Evolutionary conservation across 2,888 invertebrate genomes (phyloP), one percentile per base, ranked within the genome.

Genomic region (Brachycybe producta): DNA sequence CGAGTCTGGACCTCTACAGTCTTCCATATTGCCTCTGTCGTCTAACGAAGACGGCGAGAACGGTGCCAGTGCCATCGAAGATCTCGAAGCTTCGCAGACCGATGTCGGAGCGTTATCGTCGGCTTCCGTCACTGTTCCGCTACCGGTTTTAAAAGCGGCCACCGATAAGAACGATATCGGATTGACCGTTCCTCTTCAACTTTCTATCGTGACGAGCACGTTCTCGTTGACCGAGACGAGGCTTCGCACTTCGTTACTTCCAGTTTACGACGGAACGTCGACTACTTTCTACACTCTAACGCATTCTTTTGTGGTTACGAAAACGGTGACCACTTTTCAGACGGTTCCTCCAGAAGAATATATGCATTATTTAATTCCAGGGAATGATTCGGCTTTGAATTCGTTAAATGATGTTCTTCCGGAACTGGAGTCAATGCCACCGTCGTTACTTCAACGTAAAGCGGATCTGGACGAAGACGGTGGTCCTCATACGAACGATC

Each of bases 161-260:
- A 7, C n/a, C 1, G 47, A 26, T 7, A 30, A 8, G 3, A 26
- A 26, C 23, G 47, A 47, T 13, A 24, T 38, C 5, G 42, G 42
- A 11, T 23, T 49, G 2, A 49, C 49, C 17, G 49, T 49, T 13
- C 85, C 86, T 0, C 68, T 91, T 45, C 86, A 88, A 70, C 55
- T 61, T 2, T 52, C 53, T 4, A 88, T 87, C 1, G 72, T 85
- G 38, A 87, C 86, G 1, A 88, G 91, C 69, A 87, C 87, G 2
- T 91, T 87, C 69, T 87, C 88, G 59, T 87, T 90, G 4, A 88
- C 87, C 1, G 86, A 90, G 66, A 75, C 82, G 8, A 79, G 88
- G 72, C 70, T 87, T 17, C 88, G 87, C 67, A 91, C 91, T 1
- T 87, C 90, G 64, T 78, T 91, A 53, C 69, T 91, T 46, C 91